phyloP scores from a whole-genome alignment of 2,797 vertebrate genomes.

The Lagocephalus sceleratus region DNA sequence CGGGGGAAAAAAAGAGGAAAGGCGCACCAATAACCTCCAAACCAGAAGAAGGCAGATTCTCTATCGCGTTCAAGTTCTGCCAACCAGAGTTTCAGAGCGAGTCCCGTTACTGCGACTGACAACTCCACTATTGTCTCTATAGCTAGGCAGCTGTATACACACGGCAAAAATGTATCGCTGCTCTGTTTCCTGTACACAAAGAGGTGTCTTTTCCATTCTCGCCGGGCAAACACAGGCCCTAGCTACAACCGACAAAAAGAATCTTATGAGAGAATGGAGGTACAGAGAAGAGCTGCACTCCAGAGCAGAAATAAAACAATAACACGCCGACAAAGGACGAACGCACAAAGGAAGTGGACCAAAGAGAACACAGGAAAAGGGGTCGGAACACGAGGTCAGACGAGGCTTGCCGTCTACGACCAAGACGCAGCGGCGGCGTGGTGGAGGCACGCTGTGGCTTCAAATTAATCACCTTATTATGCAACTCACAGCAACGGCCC shows the following conservation, averaged over 20 bases:
- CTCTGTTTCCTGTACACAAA: constrained; percentile 67
- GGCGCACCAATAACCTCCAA: constrained; percentile 1
- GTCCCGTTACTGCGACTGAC: constrained; percentile 41
- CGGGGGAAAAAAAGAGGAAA: background rate
- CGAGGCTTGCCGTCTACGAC: background rate
- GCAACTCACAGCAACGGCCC: background rate
- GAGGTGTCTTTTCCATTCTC: constrained; percentile 39
- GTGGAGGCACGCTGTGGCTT: constrained; percentile 2
- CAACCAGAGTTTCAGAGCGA: constrained; percentile 8
- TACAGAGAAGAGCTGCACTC: constrained; percentile 17
- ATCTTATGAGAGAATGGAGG: constrained; percentile 29
- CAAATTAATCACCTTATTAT: background rate
- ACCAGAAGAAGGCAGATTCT: constrained; percentile 11
- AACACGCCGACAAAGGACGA: constrained; percentile 16
- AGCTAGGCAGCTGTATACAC: constrained; percentile 71
- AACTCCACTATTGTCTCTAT: constrained; percentile 53
- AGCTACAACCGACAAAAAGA: constrained; percentile 57
- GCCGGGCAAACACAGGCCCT: constrained; percentile 59
- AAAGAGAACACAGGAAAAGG: constrained; percentile 16
- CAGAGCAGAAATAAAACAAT: constrained; percentile 11
- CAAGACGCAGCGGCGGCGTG: constrained; percentile 9
- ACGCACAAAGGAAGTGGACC: constrained; percentile 19
- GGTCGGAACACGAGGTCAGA: constrained; percentile 10
- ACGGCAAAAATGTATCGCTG: constrained; percentile 72
- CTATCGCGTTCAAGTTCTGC: constrained; percentile 13